Conservation (phyloP, 2,888 invertebrate species). For the Frankliniella intonsa region DNA sequence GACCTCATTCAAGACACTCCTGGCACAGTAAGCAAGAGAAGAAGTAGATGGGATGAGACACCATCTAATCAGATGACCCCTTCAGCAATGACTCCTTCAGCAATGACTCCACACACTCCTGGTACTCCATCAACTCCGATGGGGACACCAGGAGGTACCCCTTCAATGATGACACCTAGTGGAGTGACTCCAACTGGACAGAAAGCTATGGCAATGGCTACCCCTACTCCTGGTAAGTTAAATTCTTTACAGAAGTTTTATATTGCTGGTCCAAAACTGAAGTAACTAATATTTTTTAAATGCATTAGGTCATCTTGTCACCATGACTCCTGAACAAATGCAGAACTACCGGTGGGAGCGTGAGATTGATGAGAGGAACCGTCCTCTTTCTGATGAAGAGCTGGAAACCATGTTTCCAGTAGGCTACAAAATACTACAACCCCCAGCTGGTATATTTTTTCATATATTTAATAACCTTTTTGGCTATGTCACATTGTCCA, state of each 20-base stretch:
- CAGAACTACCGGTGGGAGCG: constrained; percentile 98
- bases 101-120: constrained; percentile 50
- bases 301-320: constrained; percentile 71
- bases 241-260: neutral
- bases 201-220: constrained; percentile 98
- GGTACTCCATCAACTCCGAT: constrained; percentile 50
- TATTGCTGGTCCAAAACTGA: neutral
- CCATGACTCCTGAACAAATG: constrained; percentile 98
- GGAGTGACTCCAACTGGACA: constrained; percentile 77
- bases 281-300: neutral
- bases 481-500: neutral
- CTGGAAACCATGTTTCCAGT: constrained; percentile 96
- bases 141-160: constrained; percentile 39
- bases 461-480: neutral
- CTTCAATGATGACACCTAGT: constrained; percentile 48
- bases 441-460: constrained; percentile 60
- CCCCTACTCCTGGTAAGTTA: constrained; percentile 78
- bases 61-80: constrained; percentile 59
- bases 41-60: constrained; percentile 98
- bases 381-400: constrained; percentile 95
- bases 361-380: constrained; percentile 96
- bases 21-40: constrained; percentile 79
- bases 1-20: constrained; percentile 78
- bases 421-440: constrained; percentile 94
- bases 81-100: constrained; percentile 44